Conservation (phyloP, 2,113 vertebrate species). For the Oreochromis tanganicae region DNA sequence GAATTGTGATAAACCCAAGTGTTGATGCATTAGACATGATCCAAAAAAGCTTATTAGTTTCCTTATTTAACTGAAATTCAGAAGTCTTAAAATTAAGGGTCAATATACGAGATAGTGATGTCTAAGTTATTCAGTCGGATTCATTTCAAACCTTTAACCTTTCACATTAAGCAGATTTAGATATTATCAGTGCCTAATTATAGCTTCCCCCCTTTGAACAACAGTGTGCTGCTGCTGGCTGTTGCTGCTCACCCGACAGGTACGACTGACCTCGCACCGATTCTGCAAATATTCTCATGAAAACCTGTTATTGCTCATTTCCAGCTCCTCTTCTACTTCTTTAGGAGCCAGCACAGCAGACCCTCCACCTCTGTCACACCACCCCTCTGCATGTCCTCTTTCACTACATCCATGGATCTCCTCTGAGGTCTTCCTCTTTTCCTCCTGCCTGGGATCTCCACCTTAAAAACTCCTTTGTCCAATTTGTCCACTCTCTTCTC, state of each 20-base stretch:
- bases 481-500: not conserved
- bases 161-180: not conserved
- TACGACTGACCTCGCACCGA: not conserved
- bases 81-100: not conserved
- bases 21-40: not conserved
- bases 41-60: not conserved
- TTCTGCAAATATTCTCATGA: not conserved
- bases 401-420: not conserved
- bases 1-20: not conserved
- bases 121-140: not conserved
- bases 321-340: not conserved
- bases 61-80: not conserved
- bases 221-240: conserved; percentile 68
- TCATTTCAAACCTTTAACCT: not conserved
- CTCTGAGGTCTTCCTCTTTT: not conserved
- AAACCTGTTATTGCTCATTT: not conserved
- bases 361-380: not conserved
- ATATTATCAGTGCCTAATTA: not conserved
- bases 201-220: not conserved
- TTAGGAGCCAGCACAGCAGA: accelerated
- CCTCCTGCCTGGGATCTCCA: not conserved
- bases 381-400: not conserved
- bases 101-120: accelerated
- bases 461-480: not conserved
- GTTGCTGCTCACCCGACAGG: conserved; percentile 75